Percentiles rank a stretch among this genome's conserved stretches.
These are phyloP conservation scores for Epistrophe grossulariae DNA, from an alignment of 2,888 invertebrate genomes.

Conservation along the genomic window DNA sequence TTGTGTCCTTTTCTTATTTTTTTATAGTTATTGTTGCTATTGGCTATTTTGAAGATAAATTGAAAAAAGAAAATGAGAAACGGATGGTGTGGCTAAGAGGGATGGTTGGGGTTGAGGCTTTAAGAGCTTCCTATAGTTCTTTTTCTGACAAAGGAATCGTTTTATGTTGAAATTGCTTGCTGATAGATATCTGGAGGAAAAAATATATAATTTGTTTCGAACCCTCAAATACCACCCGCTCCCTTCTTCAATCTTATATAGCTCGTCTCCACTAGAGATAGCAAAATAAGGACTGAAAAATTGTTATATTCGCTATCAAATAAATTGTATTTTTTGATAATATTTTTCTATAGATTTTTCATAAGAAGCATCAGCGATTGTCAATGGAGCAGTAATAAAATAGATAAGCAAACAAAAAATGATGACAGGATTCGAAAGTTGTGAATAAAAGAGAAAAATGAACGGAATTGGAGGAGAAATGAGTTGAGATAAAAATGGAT, in stretches of 20 bases:
- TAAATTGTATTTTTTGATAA: constrained; percentile 22
- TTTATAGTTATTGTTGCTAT: constrained; percentile 66
- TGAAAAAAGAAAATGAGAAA: constrained; percentile 29
- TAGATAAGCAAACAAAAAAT: constrained; percentile 8
- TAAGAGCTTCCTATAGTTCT: constrained; percentile 29
- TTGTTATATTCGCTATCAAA: constrained; percentile 9
- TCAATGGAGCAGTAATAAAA: neutral
- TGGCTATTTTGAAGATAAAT: constrained; percentile 59
- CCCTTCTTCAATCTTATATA: neutral
- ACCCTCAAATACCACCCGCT: neutral
- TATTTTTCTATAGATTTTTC: constrained; percentile 29
- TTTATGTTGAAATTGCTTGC: constrained; percentile 70
- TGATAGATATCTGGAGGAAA: constrained; percentile 68
- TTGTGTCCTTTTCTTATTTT: constrained; percentile 1
- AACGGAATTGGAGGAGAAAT: neutral
- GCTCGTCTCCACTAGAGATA: neutral
- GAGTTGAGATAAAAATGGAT: no score
- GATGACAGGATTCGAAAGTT: neutral
- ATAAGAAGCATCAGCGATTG: neutral
- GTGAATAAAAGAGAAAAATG: neutral
- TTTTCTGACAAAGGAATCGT: constrained; percentile 61
- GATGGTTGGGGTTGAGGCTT: neutral
- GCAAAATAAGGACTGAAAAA: constrained; percentile 19
- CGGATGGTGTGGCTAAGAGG: constrained; percentile 17
- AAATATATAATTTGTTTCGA: constrained; percentile 51